Evolutionary conservation across 2,797 vertebrate genomes (phyloP), one percentile per base, ranked within the genome.

Genomic region (Hypotaenidia okinawae): DNA sequence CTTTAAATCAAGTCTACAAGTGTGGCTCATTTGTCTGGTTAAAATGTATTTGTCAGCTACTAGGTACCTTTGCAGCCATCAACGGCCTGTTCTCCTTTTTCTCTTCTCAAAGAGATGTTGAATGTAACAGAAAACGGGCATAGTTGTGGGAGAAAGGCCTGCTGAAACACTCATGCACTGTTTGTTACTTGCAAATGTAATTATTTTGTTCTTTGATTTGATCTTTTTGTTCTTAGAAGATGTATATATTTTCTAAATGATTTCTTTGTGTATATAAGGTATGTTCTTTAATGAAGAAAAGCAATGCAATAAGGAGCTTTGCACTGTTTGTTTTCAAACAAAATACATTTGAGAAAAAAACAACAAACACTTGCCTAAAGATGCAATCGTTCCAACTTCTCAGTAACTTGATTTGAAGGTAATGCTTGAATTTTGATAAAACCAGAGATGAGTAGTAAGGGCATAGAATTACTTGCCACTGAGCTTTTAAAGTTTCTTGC

Each of bases 211-310:
- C 88, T 84, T 22, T 63, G 92, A 85, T 59, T 51, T 52, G 93
- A 91, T 91, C 66, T 69, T 89, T 93, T 79, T 91, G 89, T 95
- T 95, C 82, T 80, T 77, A 83, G 75, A 87, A 89, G 96, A 90
- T 97, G 96, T 98, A 92, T 89, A 93, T 97, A 96, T 97, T 97
- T 98, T 97, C 96, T 96, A 96, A 96, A 85, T 91, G 84, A 94
- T 95, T 95, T 94, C 82, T 91, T 82, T 94, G 87, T 97, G 96
- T 97, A 94, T 94, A 95, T 94, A 92, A 86, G 68, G 84, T 96
- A 41, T 91, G 72, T 93, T 94, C 95, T 95, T 96, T 82, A 54
- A 52, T 73, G 93, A 93, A 94, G 78, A 96, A 95, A 94, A 92
- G 92, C 77, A 92, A 93, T 69, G 89, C 89, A 77, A 87, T 96